Base-by-base conservation (phyloP, 2,797 vertebrate genomes). In the Thamnophis elegans region DNA sequence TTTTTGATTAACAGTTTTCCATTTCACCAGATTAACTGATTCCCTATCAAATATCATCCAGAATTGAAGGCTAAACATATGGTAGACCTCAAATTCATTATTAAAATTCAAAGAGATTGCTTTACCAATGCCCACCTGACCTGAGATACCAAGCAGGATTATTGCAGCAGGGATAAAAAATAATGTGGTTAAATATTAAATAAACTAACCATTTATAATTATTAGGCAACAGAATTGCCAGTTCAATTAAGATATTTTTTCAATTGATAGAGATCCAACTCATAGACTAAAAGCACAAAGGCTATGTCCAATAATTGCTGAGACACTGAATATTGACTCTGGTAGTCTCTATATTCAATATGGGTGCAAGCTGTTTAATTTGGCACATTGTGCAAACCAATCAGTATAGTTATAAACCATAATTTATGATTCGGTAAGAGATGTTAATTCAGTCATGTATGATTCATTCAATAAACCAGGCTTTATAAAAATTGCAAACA, bases 1-100 rank as follows among this genome's bases (percentile, higher is more conserved):
- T 92, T 42, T 88, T 85, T 92, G 93, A 96, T 96, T 95, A 96
- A 95, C 93, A 95, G 94, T 93, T 96, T 96, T 95, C 62, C 94
- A 92, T 90, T 60, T 36, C 88, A 93, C 25, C 0, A 10, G 25
- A 89, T 97, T 82, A 96, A 96, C 94, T 73, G 96, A 95, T 97
- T 96, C 94, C 95, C 95, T 86, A 89, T 20, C 0, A 65, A 90
- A 90, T 28, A 58, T 90, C 51, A 88, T 89, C 94, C 96, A 93
- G 94, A 94, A 96, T 94, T 91, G 94, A 93, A 92, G 28, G 89
- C 53, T 87, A 90, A 92, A 88, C 59, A 91, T 62, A 62, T 0
- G 1, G 0, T 0, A 68, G 42, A 28, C 54, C 82, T 42, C 87
- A 14, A 78, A 58, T 86, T 85, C 92, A 90, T 91, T 86, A 73